Percentiles rank a stretch among this genome's conserved stretches.
Conservation (phyloP, 2,888 invertebrate genomes). For the Parascotia fuliginaria region DNA sequence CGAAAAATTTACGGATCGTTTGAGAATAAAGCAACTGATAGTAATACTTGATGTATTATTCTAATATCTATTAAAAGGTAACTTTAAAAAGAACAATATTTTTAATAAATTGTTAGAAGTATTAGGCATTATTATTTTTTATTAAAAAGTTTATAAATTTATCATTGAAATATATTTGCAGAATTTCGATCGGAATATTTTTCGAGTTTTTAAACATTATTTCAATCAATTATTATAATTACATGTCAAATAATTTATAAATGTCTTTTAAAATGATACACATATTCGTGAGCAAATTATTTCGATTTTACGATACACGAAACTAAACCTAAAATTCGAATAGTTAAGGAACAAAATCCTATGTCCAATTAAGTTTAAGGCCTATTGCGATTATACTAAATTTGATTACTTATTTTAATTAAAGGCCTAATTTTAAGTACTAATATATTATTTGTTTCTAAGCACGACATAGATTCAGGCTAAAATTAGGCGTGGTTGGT, state of each 20-base stretch:
- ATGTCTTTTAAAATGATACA: slow-evolving; percentile 42
- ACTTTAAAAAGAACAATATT: no score
- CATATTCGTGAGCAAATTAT: slow-evolving; percentile 23
- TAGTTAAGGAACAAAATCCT: slow-evolving; percentile 25
- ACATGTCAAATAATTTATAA: neutral
- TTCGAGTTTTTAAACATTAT: neutral
- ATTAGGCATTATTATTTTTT: no score
- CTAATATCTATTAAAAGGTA: no score
- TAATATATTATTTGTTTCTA: slow-evolving; percentile 17
- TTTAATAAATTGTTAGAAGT: no score
- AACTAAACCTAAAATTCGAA: slow-evolving; percentile 29
- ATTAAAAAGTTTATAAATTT: no score
- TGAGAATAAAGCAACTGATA: no score
- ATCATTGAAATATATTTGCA: no score
- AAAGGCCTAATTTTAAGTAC: slow-evolving; percentile 34
- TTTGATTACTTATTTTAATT: slow-evolving; percentile 28
- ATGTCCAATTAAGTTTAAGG: slow-evolving; percentile 38
- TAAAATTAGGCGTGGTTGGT: slow-evolving; percentile 10
- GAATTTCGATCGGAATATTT: neutral
- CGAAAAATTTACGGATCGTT: no score
- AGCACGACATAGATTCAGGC: slow-evolving; percentile 10
- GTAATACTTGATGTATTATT: no score
- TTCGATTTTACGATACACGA: no score
- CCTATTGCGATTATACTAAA: slow-evolving; percentile 34
- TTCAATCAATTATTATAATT: neutral